Percentiles rank a stretch among this genome's conserved stretches.
Evolutionary conservation across 2,113 vertebrate species (phyloP).

Genomic region (Tonatia bakeri): DNA sequence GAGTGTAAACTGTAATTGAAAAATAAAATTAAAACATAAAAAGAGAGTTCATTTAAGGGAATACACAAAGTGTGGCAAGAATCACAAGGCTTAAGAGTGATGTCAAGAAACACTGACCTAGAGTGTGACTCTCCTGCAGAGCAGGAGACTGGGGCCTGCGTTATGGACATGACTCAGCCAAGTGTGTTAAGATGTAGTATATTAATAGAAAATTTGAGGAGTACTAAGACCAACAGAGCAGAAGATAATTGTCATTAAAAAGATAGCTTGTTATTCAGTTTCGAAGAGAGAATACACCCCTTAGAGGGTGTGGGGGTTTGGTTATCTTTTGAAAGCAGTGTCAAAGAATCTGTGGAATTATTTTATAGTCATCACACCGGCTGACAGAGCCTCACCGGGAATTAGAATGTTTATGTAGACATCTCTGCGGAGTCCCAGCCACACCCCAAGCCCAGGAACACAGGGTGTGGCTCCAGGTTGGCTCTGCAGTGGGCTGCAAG

Average conservation of each 20-base stretch:
- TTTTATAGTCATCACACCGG: not conserved
- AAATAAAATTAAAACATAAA: not conserved
- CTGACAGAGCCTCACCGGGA: not conserved
- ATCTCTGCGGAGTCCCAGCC: not conserved
- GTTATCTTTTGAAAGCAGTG: not conserved
- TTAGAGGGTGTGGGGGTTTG: not conserved
- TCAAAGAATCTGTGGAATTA: not conserved
- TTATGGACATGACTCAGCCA: rapidly evolving
- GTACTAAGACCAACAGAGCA: not conserved
- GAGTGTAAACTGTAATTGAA: not conserved
- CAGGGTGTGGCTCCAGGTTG: not conserved
- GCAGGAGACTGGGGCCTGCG: not conserved
- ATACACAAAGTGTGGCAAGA: not conserved
- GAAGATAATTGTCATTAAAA: not conserved
- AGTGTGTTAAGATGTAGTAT: not conserved
- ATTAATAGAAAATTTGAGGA: not conserved
- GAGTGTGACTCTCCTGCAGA: not conserved
- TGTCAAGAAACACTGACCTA: not conserved
- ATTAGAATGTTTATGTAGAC: not conserved
- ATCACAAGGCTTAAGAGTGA: not conserved
- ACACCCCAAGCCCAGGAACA: too few species aligned
- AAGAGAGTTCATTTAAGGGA: not conserved
- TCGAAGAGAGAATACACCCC: not conserved
- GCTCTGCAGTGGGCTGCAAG: not conserved
- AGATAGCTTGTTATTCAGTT: not conserved